Evolutionary conservation across 2,888 invertebrate species (phyloP), one percentile per base, ranked within the genome.

Genomic region (Eutolmus rufibarbis): DNA sequence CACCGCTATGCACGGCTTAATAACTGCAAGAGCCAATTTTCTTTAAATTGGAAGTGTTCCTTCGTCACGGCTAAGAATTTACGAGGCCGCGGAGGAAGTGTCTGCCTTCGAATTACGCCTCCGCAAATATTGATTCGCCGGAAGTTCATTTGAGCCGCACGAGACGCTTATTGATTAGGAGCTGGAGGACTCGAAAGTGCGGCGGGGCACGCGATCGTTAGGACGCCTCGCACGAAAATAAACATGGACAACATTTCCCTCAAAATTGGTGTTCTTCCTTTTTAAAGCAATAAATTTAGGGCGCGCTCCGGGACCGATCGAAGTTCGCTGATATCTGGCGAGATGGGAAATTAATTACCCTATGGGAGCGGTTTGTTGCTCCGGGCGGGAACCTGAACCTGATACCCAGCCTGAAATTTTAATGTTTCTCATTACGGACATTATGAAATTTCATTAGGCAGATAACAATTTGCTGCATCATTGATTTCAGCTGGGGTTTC

Each of bases 181-280:
- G 37, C 34, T 5, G 31, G 66, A 82, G 82, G 57, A 82, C 56
- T 0, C 57, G 37, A 57, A 82, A 88, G 87, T 86, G 87, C 78
- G 78, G 78, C 82, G 56, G 79, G 85, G 88, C 88, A 88, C 88
- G 88, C 88, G 88, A 88, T 84, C 88, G 57, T 79, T 86, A 78
- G 46, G 37, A 34, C 46, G 74, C 43, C 43, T 40, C 74, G 74
- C 74, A 74, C 46, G 85, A 66, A 66, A 82, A 82, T 57, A 82
- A 56, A 82, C 37, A 82, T 23, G 82, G 82, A 82, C 82, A 82
- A 66, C 66, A 57, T 40, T 82, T 82, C 82, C 82, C 82, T 82
- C 51, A 82, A 82, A 57, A 82, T 82, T 82, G 37, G 82, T 14
- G 57, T 56, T 66, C 82, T 56, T 57, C 57, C 57, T 57, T 28